Percentiles rank a stretch among this genome's conserved stretches.
Evolutionary conservation across 2,888 invertebrate genomes (phyloP).

Genomic region (Microdon myrmicae): DNA sequence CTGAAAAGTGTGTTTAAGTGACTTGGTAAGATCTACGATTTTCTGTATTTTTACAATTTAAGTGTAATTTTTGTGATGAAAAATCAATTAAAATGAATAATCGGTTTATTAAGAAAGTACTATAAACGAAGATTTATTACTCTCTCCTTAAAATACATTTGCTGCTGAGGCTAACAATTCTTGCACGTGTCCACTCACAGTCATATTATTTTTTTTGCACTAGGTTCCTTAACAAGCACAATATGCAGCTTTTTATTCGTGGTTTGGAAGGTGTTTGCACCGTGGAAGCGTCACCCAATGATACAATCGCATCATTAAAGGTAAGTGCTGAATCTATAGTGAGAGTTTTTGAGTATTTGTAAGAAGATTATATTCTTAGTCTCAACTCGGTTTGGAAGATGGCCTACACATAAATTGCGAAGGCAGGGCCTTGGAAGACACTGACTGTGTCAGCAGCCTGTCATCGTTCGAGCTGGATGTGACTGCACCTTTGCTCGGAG

Average conservation of each 20-base stretch:
- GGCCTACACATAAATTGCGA: slow-evolving; percentile 78
- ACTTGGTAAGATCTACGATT: slow-evolving; percentile 59
- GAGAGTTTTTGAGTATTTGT: too few relatives aligned
- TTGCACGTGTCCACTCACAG: slow-evolving; percentile 64
- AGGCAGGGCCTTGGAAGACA: slow-evolving; percentile 76
- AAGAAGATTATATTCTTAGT: too few relatives aligned
- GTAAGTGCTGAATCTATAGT: slow-evolving; percentile 55
- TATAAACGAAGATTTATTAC: neutral
- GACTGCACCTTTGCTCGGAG: slow-evolving; percentile 88
- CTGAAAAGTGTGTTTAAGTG: slow-evolving; percentile 61
- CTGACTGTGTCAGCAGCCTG: slow-evolving; percentile 73
- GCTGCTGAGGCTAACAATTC: neutral
- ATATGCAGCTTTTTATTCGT: slow-evolving; percentile 67
- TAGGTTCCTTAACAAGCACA: slow-evolving; percentile 56
- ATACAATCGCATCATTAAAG: slow-evolving; percentile 64
- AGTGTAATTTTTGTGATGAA: slow-evolving; percentile 22
- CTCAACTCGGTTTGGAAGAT: slow-evolving; percentile 67
- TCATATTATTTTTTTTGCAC: too few relatives aligned
- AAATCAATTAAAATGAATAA: slow-evolving; percentile 5
- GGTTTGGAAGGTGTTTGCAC: slow-evolving; percentile 64
- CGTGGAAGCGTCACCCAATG: slow-evolving; percentile 64
- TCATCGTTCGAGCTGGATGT: slow-evolving; percentile 79
- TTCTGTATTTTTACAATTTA: slow-evolving; percentile 54
- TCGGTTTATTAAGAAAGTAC: neutral
- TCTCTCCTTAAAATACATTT: neutral